Base-by-base conservation (phyloP, 2,113 vertebrate genomes). In the Trogon melanurus region DNA sequence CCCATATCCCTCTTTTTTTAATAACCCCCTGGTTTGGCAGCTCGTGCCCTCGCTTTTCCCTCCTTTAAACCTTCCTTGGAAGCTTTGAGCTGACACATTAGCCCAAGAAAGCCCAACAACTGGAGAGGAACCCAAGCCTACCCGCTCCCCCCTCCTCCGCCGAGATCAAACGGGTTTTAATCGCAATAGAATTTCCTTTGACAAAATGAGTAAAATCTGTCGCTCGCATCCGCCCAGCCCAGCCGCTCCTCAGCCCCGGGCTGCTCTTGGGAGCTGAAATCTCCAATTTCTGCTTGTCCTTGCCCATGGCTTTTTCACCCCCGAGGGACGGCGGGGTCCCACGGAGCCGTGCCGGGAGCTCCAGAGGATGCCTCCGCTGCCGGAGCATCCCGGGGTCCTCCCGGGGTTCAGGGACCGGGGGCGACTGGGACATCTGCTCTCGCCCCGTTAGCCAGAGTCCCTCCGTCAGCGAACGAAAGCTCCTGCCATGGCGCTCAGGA, bases 131-230 rank as follows among this genome's bases (percentile, higher is more conserved):
- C 67, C 80, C 85, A 85, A 89, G 19, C 56, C 91, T 45, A 11
- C 13, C 47, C 76, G 54, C 36, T 13, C 48, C 25, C 65, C 36
- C 56, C 30, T 12, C 25, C 85, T 51, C 80, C 92, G 30, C 1
- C 10, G 38, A 96, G 64, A 97, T 97, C 96, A 96, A 97, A 97
- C 56, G 26, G 60, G 44, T 23, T 80, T 87, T 90, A 94, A 95
- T 94, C 95, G 45, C 57, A 93, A 94, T 75, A 91, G 97, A 95
- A 97, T 97, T 97, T 97, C 97, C 96, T 97, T 62, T 79, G 88
- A 73, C 78, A 11, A 96, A 97, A 96, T 95, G 95, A 96, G 91
- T 71, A 97, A 93, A 95, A 91, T 95, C 89, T 96, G 97, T 41
- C 32, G 18, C 93, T 95, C 51, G 16, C 88, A 70, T 79, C 94